Base-by-base conservation (phyloP, 2,797 vertebrate genomes). In the Orientallactaga sibirica region DNA sequence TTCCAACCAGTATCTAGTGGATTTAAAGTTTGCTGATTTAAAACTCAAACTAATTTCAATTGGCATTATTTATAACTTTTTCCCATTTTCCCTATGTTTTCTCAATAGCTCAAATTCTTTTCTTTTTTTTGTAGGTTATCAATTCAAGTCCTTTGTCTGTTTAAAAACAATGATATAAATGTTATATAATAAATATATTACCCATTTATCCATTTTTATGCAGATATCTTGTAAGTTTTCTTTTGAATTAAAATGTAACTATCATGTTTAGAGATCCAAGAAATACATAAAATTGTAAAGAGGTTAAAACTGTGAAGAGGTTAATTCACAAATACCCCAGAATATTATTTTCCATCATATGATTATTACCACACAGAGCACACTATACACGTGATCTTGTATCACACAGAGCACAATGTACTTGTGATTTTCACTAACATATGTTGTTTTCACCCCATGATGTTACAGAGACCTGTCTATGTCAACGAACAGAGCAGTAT, bases 281-380 rank as follows among this genome's bases (percentile, higher is more conserved):
- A 75, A 88, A 66, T 70, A 88, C 7, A 75, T n/a, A 74, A 80
- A 86, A 90, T 84, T 67, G 89, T 25, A n/a, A 74, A 86, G 62
- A 75, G 1, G 15, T 18, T 78, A 71, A 80, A 9, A 67, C 8
- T 48, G 8, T 48, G 33, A 37, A 48, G 48, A 48, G 48, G 6
- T 48, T 22, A 80, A 37, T 29, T 83, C 75, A 37, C 73, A 76
- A 5, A 37, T 29, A 89, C 74, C 27, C 27, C 73, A 81, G 66
- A 55, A 82, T 25, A 74, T 74, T n/a, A 9, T 9, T 7, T 9
- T 41, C 1, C 3, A 43, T 74, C 6, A 91, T 29, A 33, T 14
- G 11, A 37, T 43, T 77, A 10, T 48, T 48, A 48, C 48, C 48
- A 48, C 48, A 48, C 48, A 48, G 48, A 48, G 48, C 48, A 48